Evolutionary conservation across 1,140 invertebrate species (phyloP).

Genomic region (Lepidurus apus): DNA sequence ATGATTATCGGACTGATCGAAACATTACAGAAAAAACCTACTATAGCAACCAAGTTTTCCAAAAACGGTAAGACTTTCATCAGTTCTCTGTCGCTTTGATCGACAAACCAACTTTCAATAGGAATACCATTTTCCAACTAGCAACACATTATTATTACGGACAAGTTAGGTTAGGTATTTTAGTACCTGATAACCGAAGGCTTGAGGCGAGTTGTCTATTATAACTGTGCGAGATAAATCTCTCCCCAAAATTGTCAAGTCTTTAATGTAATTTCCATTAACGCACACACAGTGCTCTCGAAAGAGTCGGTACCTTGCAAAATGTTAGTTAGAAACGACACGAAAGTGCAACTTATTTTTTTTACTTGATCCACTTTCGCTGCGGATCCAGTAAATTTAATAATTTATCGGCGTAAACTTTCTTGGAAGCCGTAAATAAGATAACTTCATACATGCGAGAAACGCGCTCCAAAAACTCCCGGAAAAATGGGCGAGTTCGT

Average conservation of each 20-base stretch:
- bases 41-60: constrained; percentile 71
- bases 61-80: constrained; percentile 90
- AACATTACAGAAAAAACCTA: constrained; percentile 46
- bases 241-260: constrained; percentile 84
- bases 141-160: not conserved
- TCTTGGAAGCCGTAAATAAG: constrained; percentile 91
- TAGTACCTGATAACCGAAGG: constrained; percentile 79
- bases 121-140: constrained; percentile 94
- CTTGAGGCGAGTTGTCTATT: constrained; percentile 87
- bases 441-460: constrained; percentile 91
- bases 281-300: constrained; percentile 92
- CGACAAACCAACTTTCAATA: constrained; percentile 95
- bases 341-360: constrained; percentile 25
- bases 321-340: constrained; percentile 23
- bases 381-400: constrained; percentile 88
- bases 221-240: constrained; percentile 89
- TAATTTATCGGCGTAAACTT: constrained; percentile 91
- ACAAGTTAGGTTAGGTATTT: constrained; percentile 27
- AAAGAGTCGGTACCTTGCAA: constrained; percentile 68
- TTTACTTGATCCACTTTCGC: constrained; percentile 80
- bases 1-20: constrained; percentile 35
- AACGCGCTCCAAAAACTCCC: constrained; percentile 85
- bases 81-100: constrained; percentile 81
- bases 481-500: constrained; percentile 81
- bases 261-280: constrained; percentile 95